Conservation (phyloP, 2,797 vertebrate genomes). For the Lagorchestes hirsutus region DNA sequence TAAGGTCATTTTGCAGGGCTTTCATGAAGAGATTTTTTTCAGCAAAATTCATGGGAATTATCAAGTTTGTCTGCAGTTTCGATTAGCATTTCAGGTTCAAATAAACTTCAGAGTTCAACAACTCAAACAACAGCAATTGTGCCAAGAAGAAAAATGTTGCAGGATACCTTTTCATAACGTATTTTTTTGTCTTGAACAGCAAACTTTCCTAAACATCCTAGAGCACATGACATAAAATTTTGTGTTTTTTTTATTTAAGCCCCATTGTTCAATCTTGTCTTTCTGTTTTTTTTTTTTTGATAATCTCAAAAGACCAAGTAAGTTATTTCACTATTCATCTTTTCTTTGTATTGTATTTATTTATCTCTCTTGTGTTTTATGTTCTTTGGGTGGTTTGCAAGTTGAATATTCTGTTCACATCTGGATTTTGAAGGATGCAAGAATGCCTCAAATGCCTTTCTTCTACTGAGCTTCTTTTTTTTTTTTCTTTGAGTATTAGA, state of each 20-base stretch:
- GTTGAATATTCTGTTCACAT: background rate
- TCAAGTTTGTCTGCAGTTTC: slow-evolving; percentile 75
- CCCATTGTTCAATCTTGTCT: background rate
- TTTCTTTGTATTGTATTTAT: background rate
- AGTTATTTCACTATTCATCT: background rate
- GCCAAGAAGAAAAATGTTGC: slow-evolving; percentile 58
- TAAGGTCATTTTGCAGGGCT: slow-evolving; percentile 69
- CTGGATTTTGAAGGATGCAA: background rate
- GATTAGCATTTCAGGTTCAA: slow-evolving; percentile 79
- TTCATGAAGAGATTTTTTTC: slow-evolving; percentile 70
- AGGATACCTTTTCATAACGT: slow-evolving; percentile 51
- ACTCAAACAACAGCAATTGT: slow-evolving; percentile 47
- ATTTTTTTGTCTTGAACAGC: slow-evolving; percentile 39
- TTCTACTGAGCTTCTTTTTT: background rate
- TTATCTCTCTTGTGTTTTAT: background rate
- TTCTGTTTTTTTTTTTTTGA: background rate
- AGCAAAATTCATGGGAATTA: slow-evolving; percentile 80
- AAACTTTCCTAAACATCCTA: slow-evolving; percentile 55
- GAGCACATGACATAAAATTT: slow-evolving; percentile 42
- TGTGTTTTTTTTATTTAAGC: background rate
- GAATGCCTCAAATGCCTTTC: background rate
- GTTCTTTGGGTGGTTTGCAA: background rate
- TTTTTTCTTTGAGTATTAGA: background rate
- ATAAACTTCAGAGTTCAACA: slow-evolving; percentile 79
- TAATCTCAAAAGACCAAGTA: background rate